A percentile compares a stretch with the other conserved stretches of the same genome.
Evolutionary conservation across 2,888 invertebrate genomes (phyloP).

Genomic region (Amphipoea lucens): DNA sequence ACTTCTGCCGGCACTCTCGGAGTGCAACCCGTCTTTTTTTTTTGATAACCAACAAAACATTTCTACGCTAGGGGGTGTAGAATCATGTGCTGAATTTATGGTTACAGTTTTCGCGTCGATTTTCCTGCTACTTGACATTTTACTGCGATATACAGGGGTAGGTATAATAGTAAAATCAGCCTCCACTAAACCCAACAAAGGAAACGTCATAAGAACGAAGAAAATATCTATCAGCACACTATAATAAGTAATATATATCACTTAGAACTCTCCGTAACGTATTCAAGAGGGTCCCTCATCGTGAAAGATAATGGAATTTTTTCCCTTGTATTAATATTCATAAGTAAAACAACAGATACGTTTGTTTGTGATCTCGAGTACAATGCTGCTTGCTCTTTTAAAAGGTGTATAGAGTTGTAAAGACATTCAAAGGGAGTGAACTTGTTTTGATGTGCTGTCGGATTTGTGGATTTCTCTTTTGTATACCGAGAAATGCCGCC

Average conservation of each 20-base stretch:
- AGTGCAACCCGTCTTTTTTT: not conserved
- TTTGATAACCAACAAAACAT: not conserved
- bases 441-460: slow-evolving; percentile 21
- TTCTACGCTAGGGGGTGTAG: no score
- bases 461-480: slow-evolving; percentile 1
- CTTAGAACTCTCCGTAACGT: slow-evolving; percentile 62
- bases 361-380: slow-evolving; percentile 62
- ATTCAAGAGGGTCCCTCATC: slow-evolving; percentile 63
- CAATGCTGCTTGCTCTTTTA: slow-evolving; percentile 51
- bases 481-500: no score
- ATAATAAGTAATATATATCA: slow-evolving; percentile 62
- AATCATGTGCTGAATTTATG: no score
- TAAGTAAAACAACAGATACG: slow-evolving; percentile 61
- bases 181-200: slow-evolving; percentile 13
- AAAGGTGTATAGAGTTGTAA: slow-evolving; percentile 44
- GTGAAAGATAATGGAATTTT: slow-evolving; percentile 67
- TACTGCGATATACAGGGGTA: no score
- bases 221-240: slow-evolving; percentile 43
- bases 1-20: no score
- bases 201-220: slow-evolving; percentile 18
- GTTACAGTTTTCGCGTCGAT: no score
- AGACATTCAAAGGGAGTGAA: slow-evolving; percentile 32
- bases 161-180: not conserved
- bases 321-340: slow-evolving; percentile 66
- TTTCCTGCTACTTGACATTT: no score